Conservation (phyloP, 2,113 vertebrate species). For the Equus przewalskii region DNA sequence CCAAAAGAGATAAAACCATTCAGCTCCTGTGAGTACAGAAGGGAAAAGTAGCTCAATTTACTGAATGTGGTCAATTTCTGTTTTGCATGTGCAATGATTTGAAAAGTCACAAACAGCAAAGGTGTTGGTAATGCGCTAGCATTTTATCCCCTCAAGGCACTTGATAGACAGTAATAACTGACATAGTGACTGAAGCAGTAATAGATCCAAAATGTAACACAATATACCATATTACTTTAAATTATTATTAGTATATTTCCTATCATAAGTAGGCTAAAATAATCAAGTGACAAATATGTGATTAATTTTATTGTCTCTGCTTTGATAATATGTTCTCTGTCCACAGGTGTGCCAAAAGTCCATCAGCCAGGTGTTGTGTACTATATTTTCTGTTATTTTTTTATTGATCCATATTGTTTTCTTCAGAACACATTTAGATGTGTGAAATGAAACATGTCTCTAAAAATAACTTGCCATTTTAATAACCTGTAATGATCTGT, state of each 20-base stretch:
- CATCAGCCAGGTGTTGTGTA: not conserved
- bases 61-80: constrained; percentile 51
- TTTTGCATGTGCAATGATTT: not conserved
- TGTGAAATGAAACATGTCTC: not conserved
- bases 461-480: constrained; percentile 16
- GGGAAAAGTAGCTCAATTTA: constrained; percentile 32
- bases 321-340: not conserved
- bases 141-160: constrained; percentile 54
- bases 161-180: not conserved
- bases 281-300: not conserved
- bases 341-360: not conserved
- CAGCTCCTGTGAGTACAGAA: not conserved
- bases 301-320: not conserved
- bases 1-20: constrained; percentile 68
- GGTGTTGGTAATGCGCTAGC: constrained; percentile 19
- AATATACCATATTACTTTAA: constrained; percentile 65
- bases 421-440: not conserved
- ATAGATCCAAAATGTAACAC: constrained; percentile 60
- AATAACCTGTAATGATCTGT: not conserved
- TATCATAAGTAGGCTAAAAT: not conserved
- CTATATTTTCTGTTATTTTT: not conserved
- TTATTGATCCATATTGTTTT: not conserved
- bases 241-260: constrained; percentile 32
- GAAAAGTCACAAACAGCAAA: constrained; percentile 67
- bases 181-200: not conserved